Percentiles rank a stretch among this genome's conserved stretches.
phyloP scores from a whole-genome alignment of 2,888 invertebrate species.

The Apomyelois bistriatella region DNA sequence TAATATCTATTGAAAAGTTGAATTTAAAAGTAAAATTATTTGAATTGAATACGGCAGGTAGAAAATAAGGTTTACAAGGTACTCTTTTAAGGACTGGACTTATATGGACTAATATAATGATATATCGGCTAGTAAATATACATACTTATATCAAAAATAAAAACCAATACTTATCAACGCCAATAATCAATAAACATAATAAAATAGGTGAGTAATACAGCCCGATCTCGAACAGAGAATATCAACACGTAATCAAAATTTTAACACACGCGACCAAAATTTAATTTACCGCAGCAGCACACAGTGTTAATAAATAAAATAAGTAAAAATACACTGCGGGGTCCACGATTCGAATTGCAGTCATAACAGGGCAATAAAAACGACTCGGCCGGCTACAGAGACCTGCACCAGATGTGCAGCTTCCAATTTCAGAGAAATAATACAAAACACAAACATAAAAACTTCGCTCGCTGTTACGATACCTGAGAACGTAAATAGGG shows the following conservation, averaged over 20 bases:
- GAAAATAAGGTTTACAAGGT: not conserved
- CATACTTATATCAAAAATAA: no score
- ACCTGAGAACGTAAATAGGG: slow-evolving; percentile 66
- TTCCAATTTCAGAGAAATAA: slow-evolving; percentile 60
- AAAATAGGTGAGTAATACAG: slow-evolving; percentile 2
- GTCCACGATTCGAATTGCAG: slow-evolving; percentile 56
- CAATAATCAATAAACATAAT: slow-evolving; percentile 5
- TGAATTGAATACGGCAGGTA: no score
- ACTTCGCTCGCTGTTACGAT: slow-evolving; percentile 52
- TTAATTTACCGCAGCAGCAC: slow-evolving; percentile 46
- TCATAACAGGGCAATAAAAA: slow-evolving; percentile 68
- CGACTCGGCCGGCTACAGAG: slow-evolving; percentile 30
- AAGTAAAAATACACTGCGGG: slow-evolving; percentile 45
- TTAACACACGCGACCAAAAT: slow-evolving; percentile 39
- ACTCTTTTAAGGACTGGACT: no score
- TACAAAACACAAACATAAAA: slow-evolving; percentile 50
- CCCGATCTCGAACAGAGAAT: slow-evolving; percentile 14
- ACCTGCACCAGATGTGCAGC: slow-evolving; percentile 61
- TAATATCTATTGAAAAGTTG: no score
- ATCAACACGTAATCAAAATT: slow-evolving; percentile 33
- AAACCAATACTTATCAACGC: no score
- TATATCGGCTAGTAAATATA: no score
- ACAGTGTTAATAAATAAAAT: slow-evolving; percentile 56
- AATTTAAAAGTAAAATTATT: no score
- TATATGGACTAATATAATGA: no score